phyloP scores from a whole-genome alignment of 2,888 invertebrate genomes.

The Tryphoninae sp. region DNA sequence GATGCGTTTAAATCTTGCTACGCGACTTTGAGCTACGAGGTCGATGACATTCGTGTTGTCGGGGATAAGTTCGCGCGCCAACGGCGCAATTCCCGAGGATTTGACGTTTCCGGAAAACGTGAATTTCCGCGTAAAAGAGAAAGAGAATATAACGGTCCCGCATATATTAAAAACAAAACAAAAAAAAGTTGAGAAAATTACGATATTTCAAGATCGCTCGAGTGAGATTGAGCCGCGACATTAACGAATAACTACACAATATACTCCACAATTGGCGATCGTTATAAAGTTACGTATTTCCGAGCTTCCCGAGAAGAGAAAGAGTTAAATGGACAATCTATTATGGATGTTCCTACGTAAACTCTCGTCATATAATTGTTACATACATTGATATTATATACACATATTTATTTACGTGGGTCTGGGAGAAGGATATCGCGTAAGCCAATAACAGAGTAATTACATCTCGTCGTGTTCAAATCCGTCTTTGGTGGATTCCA shows the following conservation, averaged over 20 bases:
- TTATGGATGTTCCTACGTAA: neutral
- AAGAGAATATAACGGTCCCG: neutral
- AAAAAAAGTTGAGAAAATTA: neutral
- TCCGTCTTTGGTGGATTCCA: neutral
- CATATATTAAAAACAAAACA: too few species aligned
- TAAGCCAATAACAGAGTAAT: neutral
- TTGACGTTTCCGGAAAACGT: conserved; percentile 49
- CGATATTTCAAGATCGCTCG: neutral
- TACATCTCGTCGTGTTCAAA: neutral
- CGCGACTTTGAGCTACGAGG: conserved; percentile 8
- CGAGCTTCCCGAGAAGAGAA: neutral
- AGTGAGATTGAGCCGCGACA: neutral
- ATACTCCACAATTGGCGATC: neutral
- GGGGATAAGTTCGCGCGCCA: conserved; percentile 11
- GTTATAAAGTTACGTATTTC: neutral
- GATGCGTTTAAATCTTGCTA: conserved; percentile 11
- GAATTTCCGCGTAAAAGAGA: conserved; percentile 20
- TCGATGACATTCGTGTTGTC: conserved; percentile 35
- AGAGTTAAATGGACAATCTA: neutral
- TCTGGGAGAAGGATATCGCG: neutral
- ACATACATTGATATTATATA: neutral
- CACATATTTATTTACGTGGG: neutral
- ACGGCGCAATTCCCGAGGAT: conserved; percentile 37
- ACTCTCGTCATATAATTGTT: neutral
- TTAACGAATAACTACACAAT: neutral